Percentiles rank a stretch among this genome's conserved stretches.
These are phyloP conservation scores for Pavo muticus DNA, from an alignment of 2,113 vertebrate genomes.

Conservation along the genomic window DNA sequence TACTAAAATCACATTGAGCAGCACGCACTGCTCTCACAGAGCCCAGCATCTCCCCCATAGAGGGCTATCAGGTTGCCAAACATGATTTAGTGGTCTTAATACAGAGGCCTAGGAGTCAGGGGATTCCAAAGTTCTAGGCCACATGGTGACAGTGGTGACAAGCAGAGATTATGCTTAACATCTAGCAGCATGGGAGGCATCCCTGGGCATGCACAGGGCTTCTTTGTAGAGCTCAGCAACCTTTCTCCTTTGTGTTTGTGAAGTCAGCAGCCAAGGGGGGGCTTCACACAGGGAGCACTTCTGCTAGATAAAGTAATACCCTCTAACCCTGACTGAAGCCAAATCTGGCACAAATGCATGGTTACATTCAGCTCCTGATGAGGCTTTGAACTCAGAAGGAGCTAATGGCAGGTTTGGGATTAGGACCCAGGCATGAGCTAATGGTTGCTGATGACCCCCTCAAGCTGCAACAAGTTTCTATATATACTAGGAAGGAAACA, in stretches of 20 bases:
- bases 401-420: neutral
- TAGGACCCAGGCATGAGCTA: neutral
- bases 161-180: neutral
- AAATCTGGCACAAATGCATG: neutral
- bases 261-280: neutral
- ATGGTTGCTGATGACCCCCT: neutral
- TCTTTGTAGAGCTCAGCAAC: neutral
- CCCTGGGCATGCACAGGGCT: neutral
- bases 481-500: neutral
- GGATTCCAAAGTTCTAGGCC: neutral
- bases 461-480: neutral
- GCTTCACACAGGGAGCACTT: neutral
- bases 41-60: fast-evolving
- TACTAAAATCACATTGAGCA: fast-evolving
- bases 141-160: neutral
- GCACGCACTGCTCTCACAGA: neutral
- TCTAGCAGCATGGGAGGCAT: neutral
- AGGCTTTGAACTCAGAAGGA: neutral
- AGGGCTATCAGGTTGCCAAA: neutral
- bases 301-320: neutral
- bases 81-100: neutral
- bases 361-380: neutral
- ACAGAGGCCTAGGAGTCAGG: fast-evolving
- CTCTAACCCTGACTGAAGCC: neutral
- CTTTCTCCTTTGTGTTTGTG: neutral